phyloP scores from a whole-genome alignment of 2,113 vertebrate genomes.

The Marmota flaviventris region DNA sequence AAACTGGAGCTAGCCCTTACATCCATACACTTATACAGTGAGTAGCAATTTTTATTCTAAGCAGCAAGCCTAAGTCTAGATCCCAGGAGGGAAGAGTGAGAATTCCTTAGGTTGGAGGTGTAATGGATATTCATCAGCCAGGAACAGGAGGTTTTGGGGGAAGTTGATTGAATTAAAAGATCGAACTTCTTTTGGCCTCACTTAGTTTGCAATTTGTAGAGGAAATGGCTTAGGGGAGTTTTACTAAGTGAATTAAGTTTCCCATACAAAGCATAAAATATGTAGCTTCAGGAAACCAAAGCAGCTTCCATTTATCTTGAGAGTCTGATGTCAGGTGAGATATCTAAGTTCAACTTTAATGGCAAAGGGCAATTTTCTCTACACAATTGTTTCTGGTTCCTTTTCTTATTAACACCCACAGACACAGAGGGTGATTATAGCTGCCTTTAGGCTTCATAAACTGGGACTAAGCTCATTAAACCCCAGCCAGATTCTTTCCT shows the following conservation, averaged over 20 bases:
- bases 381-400: not conserved
- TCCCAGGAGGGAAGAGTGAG: not conserved
- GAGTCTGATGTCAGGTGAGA: too few relatives aligned
- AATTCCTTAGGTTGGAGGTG: not conserved
- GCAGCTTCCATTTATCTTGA: not conserved
- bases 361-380: not conserved
- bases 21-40: not conserved
- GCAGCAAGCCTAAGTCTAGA: not conserved
- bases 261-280: not conserved
- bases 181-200: not conserved
- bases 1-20: not conserved
- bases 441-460: not conserved
- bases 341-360: not conserved
- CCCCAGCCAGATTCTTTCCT: not conserved
- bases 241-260: not conserved
- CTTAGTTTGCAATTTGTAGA: constrained; percentile 36
- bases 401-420: not conserved
- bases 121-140: not conserved
- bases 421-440: not conserved
- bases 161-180: not conserved
- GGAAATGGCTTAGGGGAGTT: not conserved
- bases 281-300: not conserved
- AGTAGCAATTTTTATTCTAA: not conserved
- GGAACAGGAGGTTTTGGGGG: not conserved
- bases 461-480: not conserved